phyloP scores from a whole-genome alignment of 2,888 invertebrate genomes.

The Athripsodes cinereus region DNA sequence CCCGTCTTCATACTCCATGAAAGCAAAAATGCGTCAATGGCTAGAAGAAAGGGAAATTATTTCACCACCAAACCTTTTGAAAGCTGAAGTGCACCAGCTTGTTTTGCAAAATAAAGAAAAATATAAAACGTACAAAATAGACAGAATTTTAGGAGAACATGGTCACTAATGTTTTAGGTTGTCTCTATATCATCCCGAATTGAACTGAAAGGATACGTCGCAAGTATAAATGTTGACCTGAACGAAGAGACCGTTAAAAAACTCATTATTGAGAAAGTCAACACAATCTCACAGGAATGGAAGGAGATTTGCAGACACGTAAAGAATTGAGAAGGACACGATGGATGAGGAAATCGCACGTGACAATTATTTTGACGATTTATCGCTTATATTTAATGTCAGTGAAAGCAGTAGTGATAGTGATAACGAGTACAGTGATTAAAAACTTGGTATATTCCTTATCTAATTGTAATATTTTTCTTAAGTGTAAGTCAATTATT shows the following conservation, averaged over 20 bases:
- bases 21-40: conserved; percentile 1
- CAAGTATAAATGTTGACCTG: neutral
- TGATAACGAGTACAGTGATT: no score
- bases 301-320: conserved; percentile 2
- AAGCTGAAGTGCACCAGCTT: neutral
- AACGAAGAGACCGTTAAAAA: conserved; percentile 1
- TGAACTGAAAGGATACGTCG: conserved; percentile 4
- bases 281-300: conserved; percentile 2
- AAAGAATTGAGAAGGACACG: neutral
- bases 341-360: neutral
- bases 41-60: neutral
- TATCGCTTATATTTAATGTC: no score
- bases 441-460: no score
- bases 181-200: conserved; percentile 1
- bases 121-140: conserved; percentile 3
- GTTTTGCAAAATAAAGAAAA: neutral
- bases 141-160: neutral
- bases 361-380: neutral
- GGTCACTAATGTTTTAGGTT: neutral
- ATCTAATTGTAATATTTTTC: no score
- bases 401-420: no score
- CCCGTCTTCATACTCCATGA: neutral
- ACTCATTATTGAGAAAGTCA: neutral
- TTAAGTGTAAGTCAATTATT: no score
- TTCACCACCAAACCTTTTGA: neutral